Conservation (phyloP, 2,113 vertebrate species). For the Peromyscus leucopus region DNA sequence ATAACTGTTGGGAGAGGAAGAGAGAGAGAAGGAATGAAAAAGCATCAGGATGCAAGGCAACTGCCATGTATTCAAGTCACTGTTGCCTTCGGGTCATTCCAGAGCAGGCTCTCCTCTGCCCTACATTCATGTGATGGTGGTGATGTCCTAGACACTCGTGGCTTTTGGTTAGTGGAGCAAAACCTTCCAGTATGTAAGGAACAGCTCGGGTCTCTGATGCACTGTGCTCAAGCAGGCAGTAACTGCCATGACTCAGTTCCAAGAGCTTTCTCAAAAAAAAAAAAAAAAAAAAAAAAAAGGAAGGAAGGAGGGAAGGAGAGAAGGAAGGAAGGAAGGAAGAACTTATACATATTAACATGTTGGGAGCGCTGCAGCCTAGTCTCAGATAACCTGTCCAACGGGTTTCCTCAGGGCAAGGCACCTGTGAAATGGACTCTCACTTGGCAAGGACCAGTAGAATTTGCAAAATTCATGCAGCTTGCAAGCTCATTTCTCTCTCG, state of each 20-base stretch:
- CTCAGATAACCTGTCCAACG: no score
- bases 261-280: neutral
- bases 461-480: no score
- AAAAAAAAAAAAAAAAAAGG: neutral
- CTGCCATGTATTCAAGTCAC: neutral
- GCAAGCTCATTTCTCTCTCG: no score
- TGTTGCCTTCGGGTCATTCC: neutral
- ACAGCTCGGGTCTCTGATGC: neutral
- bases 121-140: neutral
- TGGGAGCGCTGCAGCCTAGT: no score
- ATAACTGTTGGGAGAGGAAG: neutral
- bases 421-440: no score
- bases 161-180: neutral
- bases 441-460: no score
- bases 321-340: neutral
- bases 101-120: neutral
- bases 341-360: neutral
- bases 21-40: neutral
- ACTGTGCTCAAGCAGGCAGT: neutral
- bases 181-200: neutral
- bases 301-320: no score
- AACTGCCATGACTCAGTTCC: neutral
- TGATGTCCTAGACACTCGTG: neutral
- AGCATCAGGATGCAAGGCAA: neutral
- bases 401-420: no score